Percentiles rank a stretch among this genome's conserved stretches.
Conservation (phyloP, 2,797 vertebrate species). For the Petrocephalus sullivani region DNA sequence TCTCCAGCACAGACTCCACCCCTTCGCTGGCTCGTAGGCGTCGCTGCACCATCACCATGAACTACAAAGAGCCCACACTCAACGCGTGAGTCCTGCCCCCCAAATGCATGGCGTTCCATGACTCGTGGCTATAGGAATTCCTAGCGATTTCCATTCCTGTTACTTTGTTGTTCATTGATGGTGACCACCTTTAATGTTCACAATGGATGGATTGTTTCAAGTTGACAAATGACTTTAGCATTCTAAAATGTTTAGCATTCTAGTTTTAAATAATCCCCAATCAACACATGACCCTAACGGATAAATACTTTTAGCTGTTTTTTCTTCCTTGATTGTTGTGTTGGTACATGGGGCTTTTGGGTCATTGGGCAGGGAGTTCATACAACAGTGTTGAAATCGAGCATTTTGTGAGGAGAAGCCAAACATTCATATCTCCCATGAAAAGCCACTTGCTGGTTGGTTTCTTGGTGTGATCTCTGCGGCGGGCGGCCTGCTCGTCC, state of each 20-base stretch:
- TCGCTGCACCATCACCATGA: conserved; percentile 67
- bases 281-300: not conserved
- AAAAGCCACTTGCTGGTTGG: not conserved
- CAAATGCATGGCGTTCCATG: not conserved
- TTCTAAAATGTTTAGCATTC: not conserved
- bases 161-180: not conserved
- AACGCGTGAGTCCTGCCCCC: conserved; percentile 52
- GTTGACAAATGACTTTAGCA: not conserved
- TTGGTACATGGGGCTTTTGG: too few relatives aligned
- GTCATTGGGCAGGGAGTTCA: too few relatives aligned
- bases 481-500: not conserved
- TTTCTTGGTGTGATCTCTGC: not conserved
- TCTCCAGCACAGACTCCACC: conserved; percentile 48
- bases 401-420: too few relatives aligned
- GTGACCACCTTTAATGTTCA: not conserved
- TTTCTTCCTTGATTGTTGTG: not conserved
- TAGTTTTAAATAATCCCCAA: not conserved
- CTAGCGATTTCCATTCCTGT: not conserved
- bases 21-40: conserved; percentile 56
- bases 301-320: not conserved
- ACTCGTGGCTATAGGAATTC: not conserved
- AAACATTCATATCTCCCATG: not conserved
- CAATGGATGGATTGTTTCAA: not conserved
- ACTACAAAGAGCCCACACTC: conserved; percentile 83
- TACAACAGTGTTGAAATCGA: too few relatives aligned